A percentile compares a stretch with the other conserved stretches of the same genome.
Evolutionary conservation across 2,113 vertebrate genomes (phyloP).

Genomic region (Gallinago paraguaiae): DNA sequence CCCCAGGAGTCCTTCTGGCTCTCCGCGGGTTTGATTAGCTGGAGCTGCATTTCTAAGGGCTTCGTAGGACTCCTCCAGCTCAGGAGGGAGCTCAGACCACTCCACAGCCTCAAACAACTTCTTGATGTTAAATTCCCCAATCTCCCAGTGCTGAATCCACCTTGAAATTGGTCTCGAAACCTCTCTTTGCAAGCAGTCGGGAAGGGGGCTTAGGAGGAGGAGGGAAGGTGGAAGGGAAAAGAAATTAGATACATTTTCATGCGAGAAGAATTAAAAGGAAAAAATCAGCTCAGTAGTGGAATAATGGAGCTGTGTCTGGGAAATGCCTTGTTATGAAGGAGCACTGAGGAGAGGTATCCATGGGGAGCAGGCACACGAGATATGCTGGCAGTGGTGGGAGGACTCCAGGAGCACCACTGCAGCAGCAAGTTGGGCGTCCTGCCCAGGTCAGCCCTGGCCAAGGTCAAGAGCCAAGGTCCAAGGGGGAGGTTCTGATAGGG

Average conservation of each 20-base stretch:
- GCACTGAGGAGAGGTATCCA: background rate
- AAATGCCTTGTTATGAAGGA: background rate
- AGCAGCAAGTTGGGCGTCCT: background rate
- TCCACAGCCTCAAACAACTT: conserved; percentile 47
- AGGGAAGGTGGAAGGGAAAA: background rate
- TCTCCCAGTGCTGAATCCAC: conserved; percentile 50
- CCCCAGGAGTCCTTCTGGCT: background rate
- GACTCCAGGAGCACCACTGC: background rate
- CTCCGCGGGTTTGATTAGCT: background rate
- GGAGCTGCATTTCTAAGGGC: background rate
- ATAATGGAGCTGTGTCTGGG: background rate
- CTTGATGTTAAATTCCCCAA: conserved; percentile 58
- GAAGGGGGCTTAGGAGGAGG: conserved; percentile 20
- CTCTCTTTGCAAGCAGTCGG: background rate
- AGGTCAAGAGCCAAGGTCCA: background rate
- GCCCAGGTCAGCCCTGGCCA: background rate
- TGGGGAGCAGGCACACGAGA: background rate
- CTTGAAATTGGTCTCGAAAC: conserved; percentile 63
- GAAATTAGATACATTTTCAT: conserved; percentile 47
- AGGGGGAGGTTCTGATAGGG: background rate
- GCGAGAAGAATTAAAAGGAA: conserved; percentile 17
- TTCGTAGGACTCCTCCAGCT: background rate
- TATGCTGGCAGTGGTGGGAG: background rate
- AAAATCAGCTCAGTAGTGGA: background rate
- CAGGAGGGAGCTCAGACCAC: conserved; percentile 11